A percentile compares a stretch with the other conserved stretches of the same genome.
Conservation (phyloP, 2,797 vertebrate genomes). For the Ciconia nigra region DNA sequence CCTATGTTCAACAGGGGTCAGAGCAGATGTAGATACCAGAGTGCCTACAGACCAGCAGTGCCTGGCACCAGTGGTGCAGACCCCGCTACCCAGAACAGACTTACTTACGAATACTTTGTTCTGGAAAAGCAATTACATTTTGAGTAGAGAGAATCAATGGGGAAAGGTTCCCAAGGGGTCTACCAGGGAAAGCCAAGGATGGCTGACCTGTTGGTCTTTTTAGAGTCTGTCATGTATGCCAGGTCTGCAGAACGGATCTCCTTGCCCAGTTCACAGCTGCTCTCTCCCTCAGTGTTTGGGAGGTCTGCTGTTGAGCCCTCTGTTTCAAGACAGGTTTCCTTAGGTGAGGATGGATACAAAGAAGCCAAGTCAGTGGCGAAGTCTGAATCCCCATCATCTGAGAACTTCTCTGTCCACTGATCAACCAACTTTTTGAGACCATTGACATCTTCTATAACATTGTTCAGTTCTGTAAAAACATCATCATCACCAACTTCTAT, state of each 20-base stretch:
- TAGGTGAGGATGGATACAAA: constrained; percentile 73
- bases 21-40: neutral
- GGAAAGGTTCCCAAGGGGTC: neutral
- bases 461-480: constrained; percentile 85
- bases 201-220: constrained; percentile 53
- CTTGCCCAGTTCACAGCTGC: neutral
- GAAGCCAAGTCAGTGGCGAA: constrained; percentile 73
- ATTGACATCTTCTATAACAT: constrained; percentile 82
- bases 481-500: constrained; percentile 66
- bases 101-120: neutral
- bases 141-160: neutral
- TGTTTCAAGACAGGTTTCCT: constrained; percentile 76
- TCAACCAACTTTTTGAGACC: constrained; percentile 82
- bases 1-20: neutral
- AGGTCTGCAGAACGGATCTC: constrained; percentile 31
- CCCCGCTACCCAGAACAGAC: neutral
- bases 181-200: neutral
- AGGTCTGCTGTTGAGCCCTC: constrained; percentile 13
- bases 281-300: neutral
- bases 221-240: constrained; percentile 49
- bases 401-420: constrained; percentile 83
- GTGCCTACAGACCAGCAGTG: neutral
- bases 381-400: constrained; percentile 76
- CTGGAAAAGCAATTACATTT: neutral
- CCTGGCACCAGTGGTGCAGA: neutral